Evolutionary conservation across 2,888 invertebrate genomes (phyloP), one percentile per base, ranked within the genome.

Genomic region (Lumbricus terrestris): DNA sequence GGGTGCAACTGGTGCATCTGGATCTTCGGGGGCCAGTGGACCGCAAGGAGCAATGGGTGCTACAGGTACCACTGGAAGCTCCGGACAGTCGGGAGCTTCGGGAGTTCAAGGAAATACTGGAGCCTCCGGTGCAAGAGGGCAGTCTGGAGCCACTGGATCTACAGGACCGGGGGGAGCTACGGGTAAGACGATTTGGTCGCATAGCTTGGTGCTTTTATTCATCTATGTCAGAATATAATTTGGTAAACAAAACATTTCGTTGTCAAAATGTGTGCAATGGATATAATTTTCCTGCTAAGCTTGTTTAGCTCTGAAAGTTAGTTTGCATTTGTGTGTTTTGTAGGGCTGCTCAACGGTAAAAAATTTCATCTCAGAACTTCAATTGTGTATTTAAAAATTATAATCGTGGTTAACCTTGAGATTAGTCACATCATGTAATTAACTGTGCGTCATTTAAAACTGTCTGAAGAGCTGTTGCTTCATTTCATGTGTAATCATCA

Each of bases 141-240:
- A n/a, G 29, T 35, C 42, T 37, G 82, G 94, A 93, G 88, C 91
- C 90, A 90, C 54, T 89, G 90, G 94, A 93, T 82, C 90, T 37
- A 20, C 69, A 33, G 90, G 35, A 91, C 85, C 91, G 23, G 29
- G 6, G 6, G 88, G 88, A 40, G 33, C 88, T 69, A 69, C 69
- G n/a, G 69, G 69, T 69, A n/a, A 69, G 69, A 16, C 13, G 69
- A 16, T 8, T n/a, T 69, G 69, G 29, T 69, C 69, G n/a, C 6
- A n/a, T 69, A 11, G n/a, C n/a, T n/a, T n/a, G 8, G n/a, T 29
- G 69, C 47, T 69, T 69, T 69, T n/a, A n/a, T 69, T 13, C 69
- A 69, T 69, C 6, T n/a, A n/a, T 69, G n/a, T 13, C 69, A 69
- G 69, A 69, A n/a, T 69, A n/a, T n/a, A n/a, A 13, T 6, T 16